Conservation (phyloP, 2,888 invertebrate species). For the Acanthosepion esculentum region DNA sequence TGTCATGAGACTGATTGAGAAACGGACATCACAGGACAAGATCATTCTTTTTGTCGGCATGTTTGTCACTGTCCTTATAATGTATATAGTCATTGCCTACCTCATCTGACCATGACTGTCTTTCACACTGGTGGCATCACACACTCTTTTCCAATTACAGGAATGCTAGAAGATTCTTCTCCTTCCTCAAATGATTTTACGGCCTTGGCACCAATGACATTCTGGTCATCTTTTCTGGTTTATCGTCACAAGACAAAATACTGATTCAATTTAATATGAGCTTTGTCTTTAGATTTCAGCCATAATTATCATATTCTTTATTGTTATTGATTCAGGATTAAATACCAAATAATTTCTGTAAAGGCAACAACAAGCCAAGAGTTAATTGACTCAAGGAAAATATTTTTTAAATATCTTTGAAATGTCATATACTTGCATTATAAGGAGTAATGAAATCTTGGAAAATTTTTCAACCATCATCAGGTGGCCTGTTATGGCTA, state of each 20-base stretch:
- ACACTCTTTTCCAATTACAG: not conserved
- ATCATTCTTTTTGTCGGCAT: constrained; percentile 90
- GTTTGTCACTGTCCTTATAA: constrained; percentile 85
- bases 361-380: not conserved
- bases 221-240: too few relatives aligned
- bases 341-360: not conserved
- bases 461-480: not conserved
- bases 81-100: constrained; percentile 83
- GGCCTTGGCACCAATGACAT: too few relatives aligned
- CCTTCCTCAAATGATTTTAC: too few relatives aligned
- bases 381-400: not conserved
- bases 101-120: constrained; percentile 64
- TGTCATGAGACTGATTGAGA: constrained; percentile 93
- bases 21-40: constrained; percentile 90
- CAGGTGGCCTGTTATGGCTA: not conserved
- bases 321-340: not conserved
- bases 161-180: not conserved
- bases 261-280: too few relatives aligned
- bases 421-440: not conserved
- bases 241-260: too few relatives aligned
- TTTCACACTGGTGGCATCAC: not conserved
- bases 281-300: not conserved
- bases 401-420: too few relatives aligned
- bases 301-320: not conserved
- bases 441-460: not conserved